Evolutionary conservation across 2,113 vertebrate species (phyloP).

Genomic region (Oryzias curvinotus): DNA sequence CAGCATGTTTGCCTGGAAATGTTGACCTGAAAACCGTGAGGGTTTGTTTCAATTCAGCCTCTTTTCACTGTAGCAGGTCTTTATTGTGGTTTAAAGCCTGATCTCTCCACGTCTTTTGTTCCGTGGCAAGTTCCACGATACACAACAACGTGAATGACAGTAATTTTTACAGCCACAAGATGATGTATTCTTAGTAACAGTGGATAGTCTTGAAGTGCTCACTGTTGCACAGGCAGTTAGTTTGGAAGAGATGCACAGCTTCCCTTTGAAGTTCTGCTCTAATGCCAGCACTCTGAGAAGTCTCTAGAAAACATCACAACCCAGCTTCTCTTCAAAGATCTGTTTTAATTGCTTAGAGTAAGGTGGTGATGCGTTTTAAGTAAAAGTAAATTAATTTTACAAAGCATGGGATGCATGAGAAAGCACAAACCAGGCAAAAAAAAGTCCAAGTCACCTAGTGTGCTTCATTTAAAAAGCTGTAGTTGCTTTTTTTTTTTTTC

Average conservation of each 20-base stretch:
- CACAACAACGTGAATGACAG: constrained; percentile 50
- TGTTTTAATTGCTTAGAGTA: constrained; percentile 46
- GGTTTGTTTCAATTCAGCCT: constrained; percentile 37
- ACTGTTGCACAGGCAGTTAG: constrained; percentile 60
- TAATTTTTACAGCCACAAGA: constrained; percentile 57
- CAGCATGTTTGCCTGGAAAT: constrained; percentile 58
- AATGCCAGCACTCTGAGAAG: constrained; percentile 31
- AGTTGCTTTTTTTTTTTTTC: constrained; percentile 25
- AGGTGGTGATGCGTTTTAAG: constrained; percentile 56
- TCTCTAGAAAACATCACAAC: constrained; percentile 36
- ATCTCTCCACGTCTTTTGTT: constrained; percentile 37
- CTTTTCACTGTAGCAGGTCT: constrained; percentile 31
- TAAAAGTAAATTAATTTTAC: constrained; percentile 39
- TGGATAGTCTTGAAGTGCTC: constrained; percentile 58
- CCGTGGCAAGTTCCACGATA: constrained; percentile 29
- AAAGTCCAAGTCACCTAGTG: constrained; percentile 27
- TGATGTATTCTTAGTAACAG: constrained; percentile 65
- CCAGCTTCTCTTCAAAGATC: constrained; percentile 30
- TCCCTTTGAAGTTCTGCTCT: constrained; percentile 66
- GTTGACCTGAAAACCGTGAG: constrained; percentile 64
- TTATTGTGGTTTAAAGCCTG: constrained; percentile 35
- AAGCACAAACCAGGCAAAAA: constrained; percentile 34
- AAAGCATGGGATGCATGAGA: constrained; percentile 26
- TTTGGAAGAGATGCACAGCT: constrained; percentile 64
- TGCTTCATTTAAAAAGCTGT: constrained; percentile 27